A percentile compares a stretch with the other conserved stretches of the same genome.
Evolutionary conservation across 2,113 vertebrate genomes (phyloP).

Genomic region (Atrichornis clamosus): DNA sequence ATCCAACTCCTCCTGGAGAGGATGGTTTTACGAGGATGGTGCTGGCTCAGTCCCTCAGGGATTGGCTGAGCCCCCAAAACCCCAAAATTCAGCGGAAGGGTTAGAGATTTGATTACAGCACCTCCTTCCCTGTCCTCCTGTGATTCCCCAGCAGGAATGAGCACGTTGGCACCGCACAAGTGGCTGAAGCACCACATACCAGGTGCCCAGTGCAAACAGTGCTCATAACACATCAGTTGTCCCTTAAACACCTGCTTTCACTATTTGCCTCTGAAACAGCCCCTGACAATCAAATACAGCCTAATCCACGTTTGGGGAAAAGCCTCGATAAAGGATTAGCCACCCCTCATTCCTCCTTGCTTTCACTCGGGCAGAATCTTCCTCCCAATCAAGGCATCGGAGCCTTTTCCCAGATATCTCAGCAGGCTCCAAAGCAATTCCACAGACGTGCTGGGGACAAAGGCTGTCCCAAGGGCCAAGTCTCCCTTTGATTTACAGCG

Average conservation of each 20-base stretch:
- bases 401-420: neutral
- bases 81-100: neutral
- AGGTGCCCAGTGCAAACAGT: neutral
- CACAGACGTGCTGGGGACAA: neutral
- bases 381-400: neutral
- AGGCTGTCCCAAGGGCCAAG: conserved; percentile 7
- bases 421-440: conserved; percentile 12
- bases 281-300: neutral
- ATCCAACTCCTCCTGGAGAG: neutral
- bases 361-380: neutral
- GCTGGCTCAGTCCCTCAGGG: neutral
- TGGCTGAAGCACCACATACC: neutral
- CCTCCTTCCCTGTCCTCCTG: neutral
- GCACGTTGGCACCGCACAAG: rapidly evolving
- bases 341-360: neutral
- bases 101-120: neutral
- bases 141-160: neutral
- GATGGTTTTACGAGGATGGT: neutral
- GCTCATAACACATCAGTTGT: neutral
- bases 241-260: conserved; percentile 18
- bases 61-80: rapidly evolving
- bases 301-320: conserved; percentile 18
- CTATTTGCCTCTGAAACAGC: neutral
- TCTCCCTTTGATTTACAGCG: conserved; percentile 40
- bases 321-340: neutral